phyloP scores from a whole-genome alignment of 2,113 vertebrate genomes.

The Puffinus mauretanicus region DNA sequence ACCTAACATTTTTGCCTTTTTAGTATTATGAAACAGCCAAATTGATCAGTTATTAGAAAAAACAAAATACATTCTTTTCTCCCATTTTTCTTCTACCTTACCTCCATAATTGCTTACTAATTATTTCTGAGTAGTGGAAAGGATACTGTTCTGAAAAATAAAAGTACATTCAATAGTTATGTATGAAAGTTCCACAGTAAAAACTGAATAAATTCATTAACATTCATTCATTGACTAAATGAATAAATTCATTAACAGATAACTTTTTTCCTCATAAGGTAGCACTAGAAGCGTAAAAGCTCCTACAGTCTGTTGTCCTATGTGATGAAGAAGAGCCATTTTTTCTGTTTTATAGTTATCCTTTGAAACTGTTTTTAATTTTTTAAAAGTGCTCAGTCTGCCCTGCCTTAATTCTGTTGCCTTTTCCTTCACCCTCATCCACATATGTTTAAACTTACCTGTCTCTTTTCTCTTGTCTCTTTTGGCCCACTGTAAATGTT shows the following conservation, averaged over 20 bases:
- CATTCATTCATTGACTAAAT: neutral
- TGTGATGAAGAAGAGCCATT: neutral
- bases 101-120: conserved; percentile 50
- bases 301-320: neutral
- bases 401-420: neutral
- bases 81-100: neutral
- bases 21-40: conserved; percentile 52
- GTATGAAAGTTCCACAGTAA: neutral
- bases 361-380: neutral
- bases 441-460: neutral
- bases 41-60: conserved; percentile 56
- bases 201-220: neutral
- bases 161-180: neutral
- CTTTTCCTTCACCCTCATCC: neutral
- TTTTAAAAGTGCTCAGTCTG: neutral
- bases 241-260: neutral
- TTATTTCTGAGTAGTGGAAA: conserved; percentile 40
- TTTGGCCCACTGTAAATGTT: neutral
- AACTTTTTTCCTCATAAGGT: neutral
- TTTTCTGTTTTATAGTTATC: neutral
- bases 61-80: conserved; percentile 3
- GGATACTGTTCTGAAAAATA: conserved; percentile 20
- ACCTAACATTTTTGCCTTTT: conserved; percentile 71
- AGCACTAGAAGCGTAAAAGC: neutral
- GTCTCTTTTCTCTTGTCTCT: neutral